Base-by-base conservation (phyloP, 2,797 vertebrate species). In the Artibeus jamaicensis region DNA sequence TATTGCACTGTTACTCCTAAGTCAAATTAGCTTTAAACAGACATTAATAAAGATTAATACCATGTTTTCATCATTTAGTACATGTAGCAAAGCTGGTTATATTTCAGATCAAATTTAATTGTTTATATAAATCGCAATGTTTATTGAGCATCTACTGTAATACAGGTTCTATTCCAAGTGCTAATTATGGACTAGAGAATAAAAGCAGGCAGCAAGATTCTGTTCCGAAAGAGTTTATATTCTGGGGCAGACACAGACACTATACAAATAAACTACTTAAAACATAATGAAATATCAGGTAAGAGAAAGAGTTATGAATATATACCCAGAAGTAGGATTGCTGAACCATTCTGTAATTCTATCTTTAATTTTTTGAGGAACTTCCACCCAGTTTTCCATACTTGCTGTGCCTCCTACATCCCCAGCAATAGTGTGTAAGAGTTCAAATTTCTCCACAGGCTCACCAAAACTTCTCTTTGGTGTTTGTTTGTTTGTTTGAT, bases 21-120 rank as follows among this genome's bases (percentile, higher is more conserved):
- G 46, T 86, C 18, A 53, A 46, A 74, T n/a, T 29, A 78, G 44
- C 29, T 74, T 78, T 59, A 92, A 87, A n/a, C 82, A 70, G 59
- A 88, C 21, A 48, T 14, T 89, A 50, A 76, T 46, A 86, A 95
- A 93, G 37, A 39, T 5, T 39, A 68, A 62, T 86, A 24, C 57
- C 78, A 82, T 73, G 9, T 39, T 68, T 82, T 48, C 73, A 19
- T 42, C 34, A 91, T 85, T 55, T 82, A 67, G 65, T 19, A 92
- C n/a, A 57, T 18, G 8, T 19, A 77, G 6, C n/a, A 88, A 86
- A 93, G 46, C 46, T 53, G 32, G 24, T 86, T 94, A 81, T 29
- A 89, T 76, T 86, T 89, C 53, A 88, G 39, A 34, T 73, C 37
- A 95, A 86, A 93, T 70, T 78, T 88, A 88, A 86, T 29, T 37